Conservation (phyloP, 2,797 vertebrate species). For the Cossypha heuglini region DNA sequence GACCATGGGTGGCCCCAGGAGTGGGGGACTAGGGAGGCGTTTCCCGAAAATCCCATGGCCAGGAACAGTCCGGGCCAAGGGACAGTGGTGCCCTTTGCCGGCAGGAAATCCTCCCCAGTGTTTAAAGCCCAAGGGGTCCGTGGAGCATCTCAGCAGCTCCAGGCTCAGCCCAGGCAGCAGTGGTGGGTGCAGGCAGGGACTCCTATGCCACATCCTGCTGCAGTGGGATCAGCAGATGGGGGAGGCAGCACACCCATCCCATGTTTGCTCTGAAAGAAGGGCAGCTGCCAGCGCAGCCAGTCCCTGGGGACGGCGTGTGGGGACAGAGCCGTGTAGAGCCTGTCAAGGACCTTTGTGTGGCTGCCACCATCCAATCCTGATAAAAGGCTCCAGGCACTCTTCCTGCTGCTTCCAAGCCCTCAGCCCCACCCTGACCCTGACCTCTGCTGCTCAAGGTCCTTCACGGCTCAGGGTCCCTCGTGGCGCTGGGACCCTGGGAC, state of each 20-base stretch:
- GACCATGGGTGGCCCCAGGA: not conserved
- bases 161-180: not conserved
- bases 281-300: not conserved
- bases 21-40: not conserved
- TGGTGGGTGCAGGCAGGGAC: not conserved
- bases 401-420: conserved; percentile 9
- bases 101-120: conserved; percentile 32
- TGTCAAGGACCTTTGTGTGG: not conserved
- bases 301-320: not conserved
- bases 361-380: not conserved
- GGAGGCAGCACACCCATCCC: not conserved
- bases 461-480: accelerated
- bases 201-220: not conserved
- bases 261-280: not conserved
- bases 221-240: not conserved
- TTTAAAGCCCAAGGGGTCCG: accelerated
- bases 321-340: accelerated
- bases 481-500: accelerated
- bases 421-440: not conserved
- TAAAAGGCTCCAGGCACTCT: not conserved
- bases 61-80: not conserved
- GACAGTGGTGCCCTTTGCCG: not conserved
- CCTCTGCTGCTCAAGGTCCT: not conserved
- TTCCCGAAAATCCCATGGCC: not conserved
- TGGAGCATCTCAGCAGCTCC: not conserved